phyloP scores from a whole-genome alignment of 1,140 invertebrate species.

The Callitettix versicolor region DNA sequence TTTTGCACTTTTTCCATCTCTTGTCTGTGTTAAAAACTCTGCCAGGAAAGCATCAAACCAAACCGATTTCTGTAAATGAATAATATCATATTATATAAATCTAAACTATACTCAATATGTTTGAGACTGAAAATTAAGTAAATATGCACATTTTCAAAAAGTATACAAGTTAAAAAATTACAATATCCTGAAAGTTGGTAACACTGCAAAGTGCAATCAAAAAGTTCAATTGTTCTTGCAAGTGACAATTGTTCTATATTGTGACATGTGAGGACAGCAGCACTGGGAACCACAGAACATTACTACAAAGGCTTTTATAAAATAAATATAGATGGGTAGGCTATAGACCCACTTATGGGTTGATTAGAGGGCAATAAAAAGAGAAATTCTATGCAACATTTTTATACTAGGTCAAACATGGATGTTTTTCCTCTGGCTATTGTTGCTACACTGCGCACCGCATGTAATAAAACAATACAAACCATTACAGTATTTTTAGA shows the following conservation, averaged over 20 bases:
- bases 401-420: not conserved
- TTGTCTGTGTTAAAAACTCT: slow-evolving; percentile 46
- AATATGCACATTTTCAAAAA: not conserved
- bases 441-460: not conserved
- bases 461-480: not conserved
- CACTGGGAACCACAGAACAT: too few species aligned
- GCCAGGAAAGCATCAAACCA: slow-evolving; percentile 54
- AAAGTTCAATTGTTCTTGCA: not conserved
- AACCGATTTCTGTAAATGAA: slow-evolving; percentile 46
- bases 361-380: too few species aligned
- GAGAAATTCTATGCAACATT: too few species aligned
- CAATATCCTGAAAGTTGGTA: not conserved
- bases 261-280: too few species aligned
- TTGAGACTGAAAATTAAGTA: not conserved
- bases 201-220: not conserved
- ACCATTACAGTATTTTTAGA: not conserved
- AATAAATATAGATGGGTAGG: too few species aligned
- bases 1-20: slow-evolving; percentile 44
- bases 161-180: not conserved
- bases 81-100: too few species aligned
- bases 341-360: too few species aligned
- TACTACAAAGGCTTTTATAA: too few species aligned
- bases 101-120: not conserved
- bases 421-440: not conserved
- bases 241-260: not conserved